phyloP scores from a whole-genome alignment of 2,113 vertebrate genomes.

The Sakesphorus luctuosus region DNA sequence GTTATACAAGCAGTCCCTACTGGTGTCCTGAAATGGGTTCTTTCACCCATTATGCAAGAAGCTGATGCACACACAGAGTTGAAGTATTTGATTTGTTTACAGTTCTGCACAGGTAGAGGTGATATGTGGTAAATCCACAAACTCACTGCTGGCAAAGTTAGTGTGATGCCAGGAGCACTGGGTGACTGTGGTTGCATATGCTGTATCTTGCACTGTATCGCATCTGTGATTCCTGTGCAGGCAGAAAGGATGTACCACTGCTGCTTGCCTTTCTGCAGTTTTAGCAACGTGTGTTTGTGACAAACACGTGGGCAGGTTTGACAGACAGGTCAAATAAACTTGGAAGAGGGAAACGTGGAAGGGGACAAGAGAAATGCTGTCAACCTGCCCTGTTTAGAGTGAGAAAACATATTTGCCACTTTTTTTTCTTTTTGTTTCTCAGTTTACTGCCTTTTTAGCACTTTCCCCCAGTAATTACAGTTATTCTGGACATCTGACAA shows the following conservation, averaged over 20 bases:
- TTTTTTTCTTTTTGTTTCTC: background rate
- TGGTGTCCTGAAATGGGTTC: background rate
- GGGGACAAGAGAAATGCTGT: background rate
- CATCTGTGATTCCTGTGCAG: background rate
- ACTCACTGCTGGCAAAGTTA: background rate
- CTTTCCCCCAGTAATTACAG: background rate
- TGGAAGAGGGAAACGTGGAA: background rate
- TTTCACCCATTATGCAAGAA: background rate
- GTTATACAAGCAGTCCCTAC: background rate
- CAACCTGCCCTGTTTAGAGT: background rate
- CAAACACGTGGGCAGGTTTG: background rate
- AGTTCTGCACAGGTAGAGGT: background rate
- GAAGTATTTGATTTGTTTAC: background rate
- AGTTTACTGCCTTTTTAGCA: background rate
- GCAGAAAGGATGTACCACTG: background rate
- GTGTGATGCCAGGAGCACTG: background rate
- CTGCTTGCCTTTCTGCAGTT: background rate
- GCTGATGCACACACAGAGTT: background rate
- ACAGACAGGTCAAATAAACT: background rate
- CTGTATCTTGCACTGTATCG: background rate
- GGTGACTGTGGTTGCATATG: background rate
- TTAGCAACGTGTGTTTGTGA: background rate
- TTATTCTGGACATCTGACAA: background rate
- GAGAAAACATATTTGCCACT: background rate
- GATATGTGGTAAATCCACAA: background rate